Base-by-base conservation (phyloP, 2,113 vertebrate species). In the Anser cygnoides region DNA sequence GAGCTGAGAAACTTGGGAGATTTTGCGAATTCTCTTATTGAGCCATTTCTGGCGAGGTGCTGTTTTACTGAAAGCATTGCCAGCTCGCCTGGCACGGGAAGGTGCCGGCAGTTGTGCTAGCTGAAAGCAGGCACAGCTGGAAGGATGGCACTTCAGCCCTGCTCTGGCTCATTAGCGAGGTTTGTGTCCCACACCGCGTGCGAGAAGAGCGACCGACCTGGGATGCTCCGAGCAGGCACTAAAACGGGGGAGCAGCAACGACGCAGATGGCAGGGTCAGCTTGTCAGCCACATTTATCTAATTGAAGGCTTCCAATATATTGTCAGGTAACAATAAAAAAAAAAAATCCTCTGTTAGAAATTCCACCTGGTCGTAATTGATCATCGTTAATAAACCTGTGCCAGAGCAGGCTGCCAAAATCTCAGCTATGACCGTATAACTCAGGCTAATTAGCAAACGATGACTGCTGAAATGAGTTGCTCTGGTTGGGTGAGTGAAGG, bases 181-280 rank as follows among this genome's bases (percentile, higher is more conserved):
- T 94, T 77, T 87, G 87, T 88, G 76, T 93, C 95, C 93, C 79
- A 59, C 63, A 10, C 83, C 31, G 52, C 89, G 76, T 50, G 58
- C 57, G 92, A 92, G 58, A 68, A 46, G 78, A 74, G 16, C 22
- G 59, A 70, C 19, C 79, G 87, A 85, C 75, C 79, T 54, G 73
- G 37, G 63, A 92, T 79, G 73, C 67, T 84, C 73, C 31, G 29
- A 83, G 66, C 77, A 93, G 61, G 76, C 80, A 85, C 78, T 63
- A 87, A 83, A 86, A 58, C 1, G 1, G 6, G 46, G 90, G 66
- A 90, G 74, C 68, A 68, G 89, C 54, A 91, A 94, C 78, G 91
- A 93, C n/a, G 86, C 97, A 98, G 97, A 97, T 97, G 97, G 96
- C 84, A 81, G 92, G 97, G 97, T 97, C 96, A 97, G 92, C 91